Evolutionary conservation across 2,113 vertebrate species (phyloP).

Genomic region (Gobius niger): DNA sequence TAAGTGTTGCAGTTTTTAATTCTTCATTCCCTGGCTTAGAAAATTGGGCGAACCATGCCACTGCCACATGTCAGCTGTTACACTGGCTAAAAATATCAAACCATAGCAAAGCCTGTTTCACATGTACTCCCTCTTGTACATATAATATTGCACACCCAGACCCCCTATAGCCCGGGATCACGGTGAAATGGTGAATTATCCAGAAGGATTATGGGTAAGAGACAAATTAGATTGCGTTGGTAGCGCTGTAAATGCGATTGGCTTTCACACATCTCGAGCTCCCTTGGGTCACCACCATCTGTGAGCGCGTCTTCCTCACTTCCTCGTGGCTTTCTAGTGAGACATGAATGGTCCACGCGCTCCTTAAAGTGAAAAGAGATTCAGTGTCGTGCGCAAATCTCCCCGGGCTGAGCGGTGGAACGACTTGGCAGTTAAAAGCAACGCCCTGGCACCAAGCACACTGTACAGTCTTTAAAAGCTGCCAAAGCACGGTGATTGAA

Average conservation of each 20-base stretch:
- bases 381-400: constrained; percentile 38
- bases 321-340: constrained; percentile 39
- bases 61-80: not conserved
- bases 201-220: constrained; percentile 52
- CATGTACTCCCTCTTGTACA: not conserved
- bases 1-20: no score
- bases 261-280: constrained; percentile 22
- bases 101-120: constrained; percentile 19
- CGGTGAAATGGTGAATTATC: constrained; percentile 37
- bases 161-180: constrained; percentile 27
- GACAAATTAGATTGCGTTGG: constrained; percentile 57
- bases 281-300: constrained; percentile 37
- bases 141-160: not conserved
- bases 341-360: constrained; percentile 48
- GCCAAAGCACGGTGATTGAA: constrained; percentile 23
- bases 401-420: constrained; percentile 36
- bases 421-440: constrained; percentile 38
- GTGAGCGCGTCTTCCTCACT: constrained; percentile 20
- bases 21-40: not conserved
- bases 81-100: not conserved
- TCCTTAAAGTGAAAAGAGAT: constrained; percentile 41
- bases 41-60: not conserved
- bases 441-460: constrained; percentile 22
- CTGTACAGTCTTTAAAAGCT: constrained; percentile 38
- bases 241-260: constrained; percentile 42